Base-by-base conservation (phyloP, 2,797 vertebrate species). In the Crypturellus tataupa region DNA sequence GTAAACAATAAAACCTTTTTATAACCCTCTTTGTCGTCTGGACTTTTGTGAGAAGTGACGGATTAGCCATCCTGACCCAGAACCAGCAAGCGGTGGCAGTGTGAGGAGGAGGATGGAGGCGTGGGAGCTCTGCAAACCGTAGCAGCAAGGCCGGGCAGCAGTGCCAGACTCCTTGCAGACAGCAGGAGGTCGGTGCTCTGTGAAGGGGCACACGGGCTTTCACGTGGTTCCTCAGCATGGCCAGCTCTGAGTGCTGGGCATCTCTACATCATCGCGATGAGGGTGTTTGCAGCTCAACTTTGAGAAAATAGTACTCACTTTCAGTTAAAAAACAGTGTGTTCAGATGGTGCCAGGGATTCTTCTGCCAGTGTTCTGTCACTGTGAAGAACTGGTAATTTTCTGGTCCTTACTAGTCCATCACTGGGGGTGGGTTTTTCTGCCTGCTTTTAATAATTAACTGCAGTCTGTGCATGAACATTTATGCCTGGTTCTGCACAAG, bases 1-100 rank as follows among this genome's bases (percentile, higher is more conserved):
- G 84, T 96, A 97, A 97, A 97, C 15, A 80, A 94, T 88, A 95
- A 97, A 97, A 63, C 80, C 95, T 98, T 97, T 96, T 94, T 71
- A 86, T 96, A 95, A 83, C 85, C 17, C 12, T 80, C 35, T 70
- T 90, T 44, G 39, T 92, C 95, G 89, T 93, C 71, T 86, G 29
- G 37, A 14, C 39, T 64, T 90, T 78, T 78, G 13, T 35, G 58
- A 85, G 70, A 31, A 84, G 6, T 27, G 60, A 29, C 73, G 12
- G 21, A 25, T 58, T 63, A 46, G 23, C 47, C 1, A 2, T 23
- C 25, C 20, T 68, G 24, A 24, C 65, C 59, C 56, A 72, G 77
- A 37, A 85, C 40, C 14, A 25, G 60, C 25, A 77, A 65, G 19
- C 19, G 68, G 37, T 2, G 12, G 79, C 51, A 56, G 12, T 0